Percentiles rank a stretch among this genome's conserved stretches.
phyloP scores from a whole-genome alignment of 2,113 vertebrate species.

The Orthonyx spaldingii region DNA sequence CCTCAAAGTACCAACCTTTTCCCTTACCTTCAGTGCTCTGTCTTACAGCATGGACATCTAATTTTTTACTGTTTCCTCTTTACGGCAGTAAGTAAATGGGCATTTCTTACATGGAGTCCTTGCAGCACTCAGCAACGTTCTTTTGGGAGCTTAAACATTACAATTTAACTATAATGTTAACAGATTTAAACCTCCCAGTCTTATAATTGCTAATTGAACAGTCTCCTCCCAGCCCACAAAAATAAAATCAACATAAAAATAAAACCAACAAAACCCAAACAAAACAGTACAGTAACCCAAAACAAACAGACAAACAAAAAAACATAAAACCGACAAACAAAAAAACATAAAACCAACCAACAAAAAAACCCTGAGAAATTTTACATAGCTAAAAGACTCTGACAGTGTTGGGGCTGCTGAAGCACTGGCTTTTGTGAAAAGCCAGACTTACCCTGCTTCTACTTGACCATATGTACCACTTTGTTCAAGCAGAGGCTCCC shows the following conservation, averaged over 20 bases:
- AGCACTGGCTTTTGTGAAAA: neutral
- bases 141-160: neutral
- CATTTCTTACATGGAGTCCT: neutral
- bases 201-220: neutral
- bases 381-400: neutral
- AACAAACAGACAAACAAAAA: neutral
- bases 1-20: neutral
- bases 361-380: neutral
- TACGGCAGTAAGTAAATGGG: neutral
- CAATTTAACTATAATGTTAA: neutral
- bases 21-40: neutral
- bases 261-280: neutral
- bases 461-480: neutral
- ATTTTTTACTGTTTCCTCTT: neutral
- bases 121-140: neutral
- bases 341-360: neutral
- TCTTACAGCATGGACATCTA: neutral
- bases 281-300: neutral
- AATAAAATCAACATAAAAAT: neutral
- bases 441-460: neutral
- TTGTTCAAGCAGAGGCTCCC: neutral
- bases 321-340: neutral
- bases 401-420: neutral
- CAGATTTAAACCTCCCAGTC: neutral
- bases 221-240: neutral